phyloP scores from a whole-genome alignment of 2,888 invertebrate genomes.

The Aethes cnicana region DNA sequence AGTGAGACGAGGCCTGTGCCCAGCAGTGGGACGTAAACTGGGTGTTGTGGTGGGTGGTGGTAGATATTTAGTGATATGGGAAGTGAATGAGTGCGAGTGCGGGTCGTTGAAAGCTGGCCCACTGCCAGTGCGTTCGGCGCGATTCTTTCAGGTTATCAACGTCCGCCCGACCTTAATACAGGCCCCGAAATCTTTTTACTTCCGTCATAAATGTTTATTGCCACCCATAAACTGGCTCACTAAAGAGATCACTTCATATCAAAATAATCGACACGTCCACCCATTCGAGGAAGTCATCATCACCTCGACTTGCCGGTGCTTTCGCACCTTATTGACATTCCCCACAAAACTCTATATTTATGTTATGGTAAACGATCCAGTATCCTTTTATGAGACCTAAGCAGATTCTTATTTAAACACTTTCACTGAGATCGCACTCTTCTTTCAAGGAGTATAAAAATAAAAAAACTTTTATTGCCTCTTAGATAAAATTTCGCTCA shows the following conservation, averaged over 20 bases:
- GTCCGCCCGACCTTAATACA: slow-evolving; percentile 67
- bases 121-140: slow-evolving; percentile 53
- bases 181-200: slow-evolving; percentile 58
- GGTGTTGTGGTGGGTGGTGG: slow-evolving; percentile 8
- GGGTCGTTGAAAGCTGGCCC: slow-evolving; percentile 49
- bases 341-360: background rate
- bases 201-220: slow-evolving; percentile 67
- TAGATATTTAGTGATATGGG: slow-evolving; percentile 34
- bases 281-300: slow-evolving; percentile 37
- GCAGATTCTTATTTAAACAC: too few relatives aligned
- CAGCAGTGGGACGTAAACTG: too few relatives aligned
- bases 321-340: background rate
- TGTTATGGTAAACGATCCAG: too few relatives aligned
- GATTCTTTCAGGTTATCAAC: slow-evolving; percentile 69
- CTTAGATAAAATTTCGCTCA: slow-evolving; percentile 40
- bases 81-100: slow-evolving; percentile 48
- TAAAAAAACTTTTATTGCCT: slow-evolving; percentile 44
- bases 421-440: too few relatives aligned
- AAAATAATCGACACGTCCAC: slow-evolving; percentile 55
- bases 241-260: slow-evolving; percentile 62
- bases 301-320: background rate
- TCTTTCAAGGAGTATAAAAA: slow-evolving; percentile 36
- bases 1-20: too few relatives aligned
- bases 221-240: slow-evolving; percentile 56
- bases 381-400: too few relatives aligned